phyloP scores from a whole-genome alignment of 2,888 invertebrate genomes.

The Caenorhabditis sinica region DNA sequence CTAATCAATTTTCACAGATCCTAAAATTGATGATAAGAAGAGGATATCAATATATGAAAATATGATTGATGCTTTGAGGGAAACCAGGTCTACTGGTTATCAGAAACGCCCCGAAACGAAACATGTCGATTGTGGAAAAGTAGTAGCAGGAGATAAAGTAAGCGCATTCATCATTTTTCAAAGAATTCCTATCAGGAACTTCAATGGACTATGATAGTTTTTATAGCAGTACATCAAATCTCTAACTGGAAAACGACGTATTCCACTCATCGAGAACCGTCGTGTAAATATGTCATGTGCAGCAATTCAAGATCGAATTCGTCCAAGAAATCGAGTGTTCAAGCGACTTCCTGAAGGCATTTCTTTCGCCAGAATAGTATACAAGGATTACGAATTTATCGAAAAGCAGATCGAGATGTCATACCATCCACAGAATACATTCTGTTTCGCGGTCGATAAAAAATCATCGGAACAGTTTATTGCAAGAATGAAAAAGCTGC shows the following conservation, averaged over 20 bases:
- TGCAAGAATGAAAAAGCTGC: slow-evolving; percentile 33
- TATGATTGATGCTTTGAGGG: slow-evolving; percentile 16
- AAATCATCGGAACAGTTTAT: slow-evolving; percentile 44
- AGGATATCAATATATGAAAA: background rate
- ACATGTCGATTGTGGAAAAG: slow-evolving; percentile 40
- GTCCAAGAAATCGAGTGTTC: background rate
- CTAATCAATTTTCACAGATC: background rate
- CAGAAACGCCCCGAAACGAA: slow-evolving; percentile 37
- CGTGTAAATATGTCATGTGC: slow-evolving; percentile 20
- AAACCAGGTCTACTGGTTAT: background rate
- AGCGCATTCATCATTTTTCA: background rate
- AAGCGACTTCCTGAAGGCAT: slow-evolving; percentile 9
- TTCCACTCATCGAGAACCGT: slow-evolving; percentile 7
- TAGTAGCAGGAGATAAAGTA: slow-evolving; percentile 32
- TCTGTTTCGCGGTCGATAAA: slow-evolving; percentile 55
- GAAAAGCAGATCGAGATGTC: slow-evolving; percentile 54
- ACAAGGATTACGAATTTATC: slow-evolving; percentile 52
- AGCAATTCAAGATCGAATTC: slow-evolving; percentile 7
- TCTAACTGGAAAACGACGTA: background rate
- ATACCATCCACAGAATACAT: slow-evolving; percentile 56
- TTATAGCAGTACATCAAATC: no score
- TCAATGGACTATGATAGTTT: no score
- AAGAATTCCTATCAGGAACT: no score
- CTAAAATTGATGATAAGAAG: background rate
- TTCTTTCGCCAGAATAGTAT: slow-evolving; percentile 62